phyloP scores from a whole-genome alignment of 2,113 vertebrate species.

The Numida meleagris region DNA sequence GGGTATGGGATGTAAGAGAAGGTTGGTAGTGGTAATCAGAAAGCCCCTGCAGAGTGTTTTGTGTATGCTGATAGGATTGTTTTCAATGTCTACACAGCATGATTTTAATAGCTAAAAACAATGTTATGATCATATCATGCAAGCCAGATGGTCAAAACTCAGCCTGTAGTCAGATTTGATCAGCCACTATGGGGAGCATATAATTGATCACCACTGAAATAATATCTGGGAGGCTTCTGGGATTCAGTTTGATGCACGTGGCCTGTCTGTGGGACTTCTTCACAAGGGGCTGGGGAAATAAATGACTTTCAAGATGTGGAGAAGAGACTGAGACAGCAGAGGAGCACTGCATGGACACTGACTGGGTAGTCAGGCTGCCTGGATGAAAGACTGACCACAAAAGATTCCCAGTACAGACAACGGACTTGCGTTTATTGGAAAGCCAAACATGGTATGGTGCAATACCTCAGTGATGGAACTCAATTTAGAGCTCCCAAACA shows the following conservation, averaged over 20 bases:
- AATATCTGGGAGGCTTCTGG: background rate
- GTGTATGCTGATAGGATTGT: background rate
- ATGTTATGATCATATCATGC: background rate
- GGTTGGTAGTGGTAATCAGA: background rate
- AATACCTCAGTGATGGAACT: background rate
- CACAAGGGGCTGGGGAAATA: fast-evolving
- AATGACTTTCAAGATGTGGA: background rate
- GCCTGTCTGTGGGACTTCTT: background rate
- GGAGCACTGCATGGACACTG: background rate
- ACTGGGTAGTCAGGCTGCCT: background rate
- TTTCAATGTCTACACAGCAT: background rate
- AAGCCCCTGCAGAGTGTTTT: background rate
- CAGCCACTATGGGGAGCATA: background rate
- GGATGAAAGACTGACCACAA: background rate
- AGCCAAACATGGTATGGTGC: background rate
- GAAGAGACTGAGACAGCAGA: background rate
- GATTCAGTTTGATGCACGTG: background rate
- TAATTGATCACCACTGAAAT: background rate
- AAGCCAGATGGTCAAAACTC: background rate
- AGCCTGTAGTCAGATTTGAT: background rate
- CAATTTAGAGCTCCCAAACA: background rate
- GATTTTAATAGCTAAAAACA: background rate
- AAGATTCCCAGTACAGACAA: background rate
- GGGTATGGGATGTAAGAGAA: background rate
- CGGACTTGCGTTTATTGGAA: background rate